phyloP scores from a whole-genome alignment of 1,140 invertebrate species.

The Kradibia gibbosae region DNA sequence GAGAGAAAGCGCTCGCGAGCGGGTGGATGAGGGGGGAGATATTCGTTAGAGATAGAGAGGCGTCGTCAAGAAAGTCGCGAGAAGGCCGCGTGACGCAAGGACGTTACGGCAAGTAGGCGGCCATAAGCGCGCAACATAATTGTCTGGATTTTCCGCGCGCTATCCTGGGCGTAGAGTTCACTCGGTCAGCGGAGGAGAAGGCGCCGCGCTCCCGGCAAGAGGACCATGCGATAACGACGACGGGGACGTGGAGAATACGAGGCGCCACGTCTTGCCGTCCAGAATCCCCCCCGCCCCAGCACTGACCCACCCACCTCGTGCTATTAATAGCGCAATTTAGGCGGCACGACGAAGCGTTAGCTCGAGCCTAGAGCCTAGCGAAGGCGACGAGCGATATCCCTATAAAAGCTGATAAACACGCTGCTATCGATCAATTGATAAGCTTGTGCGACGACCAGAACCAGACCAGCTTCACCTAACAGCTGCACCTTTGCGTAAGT shows the following conservation, averaged over 20 bases:
- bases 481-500: neutral
- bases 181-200: constrained; percentile 27
- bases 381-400: constrained; percentile 24
- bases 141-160: neutral
- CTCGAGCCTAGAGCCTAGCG: constrained; percentile 6
- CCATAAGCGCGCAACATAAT: constrained; percentile 5
- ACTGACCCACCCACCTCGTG: too few relatives aligned
- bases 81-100: constrained; percentile 16
- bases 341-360: neutral
- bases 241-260: neutral
- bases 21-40: neutral
- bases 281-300: too few relatives aligned
- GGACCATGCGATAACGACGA: neutral
- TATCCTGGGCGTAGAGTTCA: constrained; percentile 15
- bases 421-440: neutral
- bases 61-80: neutral
- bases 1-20: neutral
- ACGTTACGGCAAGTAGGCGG: neutral
- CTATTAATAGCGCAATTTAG: too few relatives aligned
- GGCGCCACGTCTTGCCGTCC: neutral
- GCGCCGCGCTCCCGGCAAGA: neutral
- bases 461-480: too few relatives aligned
- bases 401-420: constrained; percentile 46
- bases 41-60: neutral
- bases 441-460: neutral